These are phyloP conservation scores for Zygothrica quintamaculata DNA, from an alignment of 2,888 invertebrate species.

Conservation along the genomic window DNA sequence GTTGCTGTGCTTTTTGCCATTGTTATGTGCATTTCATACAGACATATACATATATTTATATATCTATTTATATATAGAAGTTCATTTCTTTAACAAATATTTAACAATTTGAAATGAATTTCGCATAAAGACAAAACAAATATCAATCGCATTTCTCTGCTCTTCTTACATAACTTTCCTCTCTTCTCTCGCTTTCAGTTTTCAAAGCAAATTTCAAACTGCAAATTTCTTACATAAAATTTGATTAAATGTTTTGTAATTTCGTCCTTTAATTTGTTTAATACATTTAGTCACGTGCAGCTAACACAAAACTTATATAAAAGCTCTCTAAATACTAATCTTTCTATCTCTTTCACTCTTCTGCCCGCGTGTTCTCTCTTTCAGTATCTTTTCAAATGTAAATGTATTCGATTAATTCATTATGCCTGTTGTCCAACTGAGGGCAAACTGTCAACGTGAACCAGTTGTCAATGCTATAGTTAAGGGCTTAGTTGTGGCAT, in stretches of 20 bases:
- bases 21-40: constrained; percentile 1
- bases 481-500: constrained; percentile 76
- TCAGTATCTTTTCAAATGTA: constrained; percentile 48
- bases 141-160: no score
- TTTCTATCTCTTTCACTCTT: constrained; percentile 13
- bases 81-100: constrained; percentile 13
- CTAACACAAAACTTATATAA: no score
- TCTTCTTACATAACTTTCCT: no score
- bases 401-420: constrained; percentile 75
- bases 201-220: no score
- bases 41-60: no score
- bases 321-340: neutral
- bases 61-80: no score
- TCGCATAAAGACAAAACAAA: no score
- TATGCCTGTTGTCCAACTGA: constrained; percentile 30
- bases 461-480: constrained; percentile 76
- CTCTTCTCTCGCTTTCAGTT: no score
- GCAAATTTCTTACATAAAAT: no score
- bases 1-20: neutral
- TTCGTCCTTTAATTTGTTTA: neutral
- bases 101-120: constrained; percentile 13
- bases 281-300: constrained; percentile 8
- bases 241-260: no score
- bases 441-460: constrained; percentile 39
- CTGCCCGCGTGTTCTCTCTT: constrained; percentile 28